Base-by-base conservation (phyloP, 2,888 invertebrate species). In the Eudasyphora cyanicolor region DNA sequence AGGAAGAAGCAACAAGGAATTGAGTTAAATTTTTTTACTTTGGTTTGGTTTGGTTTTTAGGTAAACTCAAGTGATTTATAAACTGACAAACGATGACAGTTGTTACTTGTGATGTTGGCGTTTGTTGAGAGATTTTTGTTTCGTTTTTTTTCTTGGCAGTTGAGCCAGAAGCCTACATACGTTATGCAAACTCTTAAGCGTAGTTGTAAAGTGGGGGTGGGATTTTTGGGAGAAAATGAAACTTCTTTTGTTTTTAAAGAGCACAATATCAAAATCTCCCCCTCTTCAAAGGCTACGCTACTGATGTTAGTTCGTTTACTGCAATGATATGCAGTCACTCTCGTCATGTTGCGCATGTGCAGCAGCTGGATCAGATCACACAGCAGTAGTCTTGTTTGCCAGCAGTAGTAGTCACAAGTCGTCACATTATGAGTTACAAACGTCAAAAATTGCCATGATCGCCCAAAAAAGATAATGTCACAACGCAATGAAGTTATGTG, bases 51-150 rank as follows among this genome's bases (percentile, higher is more conserved):
- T 64, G 8, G 27, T 7, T 77, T 70, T 77, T 35, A 83, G 75
- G 74, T 75, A 64, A 81, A 60, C 81, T 70, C 79, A 82, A 83
- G 86, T 86, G 87, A 87, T 87, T 87, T 88, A 89, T 90, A 90
- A 89, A 90, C 91, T 90, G 87, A 90, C 90, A 90, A 90, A 90
- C 90, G 90, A 90, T 90, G 90, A 90, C 90, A 91, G 91, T 90
- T 89, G 90, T 89, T 88, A 88, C 75, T 75, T 79, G 75, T 76
- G 82, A 27, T 76, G 76, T 79, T 76, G 75, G 45, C 45, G 71
- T 76, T 70, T 51, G n/a, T n/a, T n/a, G n/a, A n/a, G n/a, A n/a
- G n/a, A n/a, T n/a, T n/a, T n/a, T n/a, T n/a, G 49, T 74, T 45
- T 60, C 21, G 35, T 35, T 57, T 74, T 75, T 62, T 35, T 38